Base-by-base conservation (phyloP, 2,888 invertebrate species). In the Tiliacea aurago region DNA sequence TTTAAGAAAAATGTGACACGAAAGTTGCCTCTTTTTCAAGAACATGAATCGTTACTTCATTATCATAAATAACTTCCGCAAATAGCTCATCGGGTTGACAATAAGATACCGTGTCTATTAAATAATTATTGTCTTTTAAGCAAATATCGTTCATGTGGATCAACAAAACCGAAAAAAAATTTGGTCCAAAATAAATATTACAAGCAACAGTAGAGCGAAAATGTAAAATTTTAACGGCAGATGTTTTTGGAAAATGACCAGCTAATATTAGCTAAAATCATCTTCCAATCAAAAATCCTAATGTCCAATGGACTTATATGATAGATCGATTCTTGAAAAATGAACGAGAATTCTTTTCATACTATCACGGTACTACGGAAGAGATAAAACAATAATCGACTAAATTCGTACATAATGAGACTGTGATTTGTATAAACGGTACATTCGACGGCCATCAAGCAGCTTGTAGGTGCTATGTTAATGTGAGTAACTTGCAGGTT, bases 401-500 rank as follows among this genome's bases (percentile, higher is more conserved):
- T 51, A 65, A 73, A 73, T 70, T 77, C 20, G 45, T 65, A 70
- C 56, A 74, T 75, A 78, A 63, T 71, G 61, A 63, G 79, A 41
- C 73, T 73, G 59, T 86, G 74, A 86, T 86, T 86, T 86, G 69
- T 77, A 58, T 82, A 77, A 86, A 75, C 82, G 76, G 78, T 77
- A 72, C 70, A 77, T 80, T 82, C 61, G 62, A 76, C 69, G 62
- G 62, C 69, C 70, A 83, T 86, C 73, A 70, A 72, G 56, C 75
- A 67, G 70, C 70, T 88, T 78, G 76, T 79, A 77, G 85, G 84
- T 86, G 87, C 78, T 84, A 87, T 89, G 88, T 87, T 91, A 91
- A 90, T 91, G 89, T 81, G 86, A 85, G 84, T 84, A 89, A 88
- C 88, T 89, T 86, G 86, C 86, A 86, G 86, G 89, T 90, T 88